phyloP scores from a whole-genome alignment of 2,888 invertebrate species.

The Ectemnius continuus region DNA sequence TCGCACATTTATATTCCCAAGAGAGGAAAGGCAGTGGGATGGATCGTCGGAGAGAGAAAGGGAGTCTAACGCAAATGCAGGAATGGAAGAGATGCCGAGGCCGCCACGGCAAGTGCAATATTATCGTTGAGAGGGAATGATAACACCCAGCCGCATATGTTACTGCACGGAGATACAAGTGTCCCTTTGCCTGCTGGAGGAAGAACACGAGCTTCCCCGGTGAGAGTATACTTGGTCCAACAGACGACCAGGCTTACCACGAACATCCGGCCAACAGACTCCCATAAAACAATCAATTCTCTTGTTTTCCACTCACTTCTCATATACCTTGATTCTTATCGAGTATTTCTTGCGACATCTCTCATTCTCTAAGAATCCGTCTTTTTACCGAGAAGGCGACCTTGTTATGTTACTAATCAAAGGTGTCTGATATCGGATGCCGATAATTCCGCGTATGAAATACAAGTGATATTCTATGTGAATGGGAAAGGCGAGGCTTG shows the following conservation, averaged over 20 bases:
- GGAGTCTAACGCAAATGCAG: constrained; percentile 47
- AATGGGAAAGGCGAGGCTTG: no score
- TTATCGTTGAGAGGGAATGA: constrained; percentile 71
- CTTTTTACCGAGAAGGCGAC: no score
- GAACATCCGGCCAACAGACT: neutral
- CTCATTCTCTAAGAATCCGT: no score
- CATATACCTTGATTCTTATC: no score
- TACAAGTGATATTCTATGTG: no score
- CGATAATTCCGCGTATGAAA: no score
- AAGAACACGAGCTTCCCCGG: constrained; percentile 33
- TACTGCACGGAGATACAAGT: constrained; percentile 56
- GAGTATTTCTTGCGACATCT: no score
- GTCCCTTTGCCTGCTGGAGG: constrained; percentile 40
- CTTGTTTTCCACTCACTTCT: no score
- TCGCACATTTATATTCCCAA: constrained; percentile 47
- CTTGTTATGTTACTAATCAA: no score
- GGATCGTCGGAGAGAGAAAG: constrained; percentile 31
- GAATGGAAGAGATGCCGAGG: constrained; percentile 53
- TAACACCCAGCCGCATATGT: constrained; percentile 69
- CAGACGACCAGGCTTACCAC: constrained; percentile 15
- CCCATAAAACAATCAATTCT: neutral
- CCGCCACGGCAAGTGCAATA: constrained; percentile 65
- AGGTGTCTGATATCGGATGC: no score
- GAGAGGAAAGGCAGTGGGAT: constrained; percentile 22
- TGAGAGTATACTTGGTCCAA: constrained; percentile 35